Base-by-base conservation (phyloP, 2,888 invertebrate species). In the Germaria angustata region DNA sequence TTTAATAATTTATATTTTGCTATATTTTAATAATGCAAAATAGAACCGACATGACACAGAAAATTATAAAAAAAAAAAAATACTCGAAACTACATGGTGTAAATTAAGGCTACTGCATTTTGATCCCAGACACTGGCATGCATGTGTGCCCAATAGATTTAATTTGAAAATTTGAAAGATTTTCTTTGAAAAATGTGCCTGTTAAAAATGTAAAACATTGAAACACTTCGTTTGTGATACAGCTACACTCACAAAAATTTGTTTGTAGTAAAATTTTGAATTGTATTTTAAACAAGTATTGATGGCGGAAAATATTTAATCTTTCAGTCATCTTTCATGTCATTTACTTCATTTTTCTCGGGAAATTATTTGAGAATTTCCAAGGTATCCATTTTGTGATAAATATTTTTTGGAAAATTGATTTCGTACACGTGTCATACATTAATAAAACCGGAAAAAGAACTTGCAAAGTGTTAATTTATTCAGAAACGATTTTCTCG, bases 101-200 rank as follows among this genome's bases (percentile, higher is more conserved):
- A 81, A 77, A 81, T 81, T 68, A 77, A 78, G 44, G 77, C 81
- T 81, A 73, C 81, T 55, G 36, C 72, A 78, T 68, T 78, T 72
- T 78, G 77, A 81, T 77, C 81, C 55, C 77, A 65, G 51, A 76
- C 66, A 24, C 44, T 28, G 55, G 17, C 28, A 57, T 75, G n/a
- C n/a, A n/a, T 66, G 75, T 68, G 34, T 65, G 69, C 55, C 63
- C 65, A 63, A 75, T 65, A 34, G 73, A 55, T 65, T 44, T 44
- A 44, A 59, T 77, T 61, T 69, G n/a, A 53, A 77, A 77, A 51
- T 46, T 36, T 44, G 13, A 59, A 66, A 36, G 46, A 69, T 69
- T 49, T 59, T 41, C 22, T 55, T 44, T 34, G 34, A 61, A 77
- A 68, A 68, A 68, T 77, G 51, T 68, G 57, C 68, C 41, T 41